Evolutionary conservation across 2,113 vertebrate species (phyloP).

Genomic region (Athene cunicularia): DNA sequence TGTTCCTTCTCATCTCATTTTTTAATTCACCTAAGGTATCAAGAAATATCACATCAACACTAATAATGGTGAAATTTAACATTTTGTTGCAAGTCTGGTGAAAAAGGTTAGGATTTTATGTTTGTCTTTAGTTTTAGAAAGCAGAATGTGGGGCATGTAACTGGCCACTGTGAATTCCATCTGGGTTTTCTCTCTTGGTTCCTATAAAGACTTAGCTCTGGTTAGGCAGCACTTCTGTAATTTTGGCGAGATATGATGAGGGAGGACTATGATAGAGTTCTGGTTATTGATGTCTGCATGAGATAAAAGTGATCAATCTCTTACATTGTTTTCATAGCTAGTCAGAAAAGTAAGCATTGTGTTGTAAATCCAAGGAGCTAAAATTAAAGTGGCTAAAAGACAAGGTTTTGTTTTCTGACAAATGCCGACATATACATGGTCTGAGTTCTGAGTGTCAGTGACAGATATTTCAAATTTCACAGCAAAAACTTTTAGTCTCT

Average conservation of each 20-base stretch:
- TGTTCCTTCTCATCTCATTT: background rate
- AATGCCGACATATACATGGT: rapidly evolving
- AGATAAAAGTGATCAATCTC: background rate
- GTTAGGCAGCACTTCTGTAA: background rate
- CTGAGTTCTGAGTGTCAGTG: background rate
- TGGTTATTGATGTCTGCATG: background rate
- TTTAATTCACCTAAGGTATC: background rate
- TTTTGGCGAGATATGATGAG: background rate
- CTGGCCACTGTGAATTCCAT: background rate
- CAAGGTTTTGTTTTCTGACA: background rate
- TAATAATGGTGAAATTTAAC: background rate
- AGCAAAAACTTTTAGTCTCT: rapidly evolving
- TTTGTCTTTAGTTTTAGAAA: background rate
- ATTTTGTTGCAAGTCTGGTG: background rate
- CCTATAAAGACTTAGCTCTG: background rate
- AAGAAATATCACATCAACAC: background rate
- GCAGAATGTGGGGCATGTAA: background rate
- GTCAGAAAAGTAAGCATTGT: background rate
- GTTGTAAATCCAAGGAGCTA: background rate
- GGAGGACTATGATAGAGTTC: background rate
- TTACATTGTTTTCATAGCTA: background rate
- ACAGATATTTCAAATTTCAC: background rate
- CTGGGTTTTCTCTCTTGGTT: background rate
- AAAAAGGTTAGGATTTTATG: background rate
- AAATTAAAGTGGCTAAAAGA: background rate